Evolutionary conservation across 2,113 vertebrate species (phyloP), one percentile per base, ranked within the genome.

Genomic region (Oryzias celebensis): DNA sequence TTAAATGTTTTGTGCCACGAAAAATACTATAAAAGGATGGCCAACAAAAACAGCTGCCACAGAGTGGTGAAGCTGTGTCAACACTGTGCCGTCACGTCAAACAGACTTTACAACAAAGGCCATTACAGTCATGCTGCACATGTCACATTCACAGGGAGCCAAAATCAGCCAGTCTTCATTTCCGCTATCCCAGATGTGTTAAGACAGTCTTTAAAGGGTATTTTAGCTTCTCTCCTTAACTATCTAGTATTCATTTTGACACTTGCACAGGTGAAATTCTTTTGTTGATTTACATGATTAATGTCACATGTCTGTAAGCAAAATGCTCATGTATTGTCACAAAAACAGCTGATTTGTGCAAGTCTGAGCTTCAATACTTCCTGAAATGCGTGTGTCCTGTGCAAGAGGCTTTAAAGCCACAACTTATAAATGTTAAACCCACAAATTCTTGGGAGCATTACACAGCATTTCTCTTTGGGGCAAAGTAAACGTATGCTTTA

Each of bases 51-150:
- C 73, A 55, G 58, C 18, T 71, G 69, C 58, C 52, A 10, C 5
- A 50, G 67, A 7, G 52, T 26, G 5, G 58, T 14, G 47, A n/a
- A 36, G 31, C 47, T 45, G 43, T 48, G 54, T 77, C 68, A 71
- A 77, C 72, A 71, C 71, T 36, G 72, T 46, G 64, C 49, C 23
- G 59, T 78, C 85, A 76, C n/a, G 75, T 68, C 44, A 41, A 74
- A 79, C 77, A 31, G 67, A 64, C 44, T 60, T 59, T 58, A 57
- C 49, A 44, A 28, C 53, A 71, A 7, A 13, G 66, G 62, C 54
- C 49, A 57, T 62, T 18, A 12, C 7, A 43, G 50, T 31, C 28
- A 2, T 42, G 73, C 71, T 54, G 57, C 86, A 77, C 69, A 36
- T 26, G 57, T 67, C 62, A 62, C 54, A 65, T 77, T 53, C 59